Evolutionary conservation across 30 jellyfish, hydroid and myxozoan species (phyloP).

Genomic region (Turritopsis dohrnii): DNA sequence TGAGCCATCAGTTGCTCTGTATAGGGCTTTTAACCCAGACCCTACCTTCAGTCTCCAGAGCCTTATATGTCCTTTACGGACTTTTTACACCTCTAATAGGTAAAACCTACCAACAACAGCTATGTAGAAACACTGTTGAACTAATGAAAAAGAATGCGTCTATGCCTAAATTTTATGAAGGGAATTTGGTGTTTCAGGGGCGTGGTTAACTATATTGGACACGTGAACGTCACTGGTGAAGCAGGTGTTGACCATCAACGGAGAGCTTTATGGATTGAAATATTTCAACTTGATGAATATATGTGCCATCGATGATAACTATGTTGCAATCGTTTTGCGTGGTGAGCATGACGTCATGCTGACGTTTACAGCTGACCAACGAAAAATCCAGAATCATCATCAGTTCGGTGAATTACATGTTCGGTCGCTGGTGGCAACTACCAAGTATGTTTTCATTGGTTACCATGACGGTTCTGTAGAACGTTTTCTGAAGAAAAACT

Average conservation of each 20-base stretch:
- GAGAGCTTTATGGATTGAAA: constrained; percentile 15
- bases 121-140: too few species aligned
- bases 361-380: constrained; percentile 36
- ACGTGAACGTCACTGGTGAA: constrained; percentile 30
- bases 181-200: constrained; percentile 39
- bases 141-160: too few species aligned
- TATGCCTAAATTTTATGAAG: too few species aligned
- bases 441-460: constrained; percentile 53
- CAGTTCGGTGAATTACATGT: constrained; percentile 37
- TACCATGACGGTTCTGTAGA: constrained; percentile 49
- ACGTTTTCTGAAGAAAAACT: constrained; percentile 39
- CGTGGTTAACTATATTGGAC: constrained; percentile 46
- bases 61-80: too few species aligned
- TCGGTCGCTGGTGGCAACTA: constrained; percentile 40
- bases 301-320: constrained; percentile 26
- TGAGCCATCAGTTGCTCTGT: too few species aligned
- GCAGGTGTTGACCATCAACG: constrained; percentile 10
- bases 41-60: too few species aligned
- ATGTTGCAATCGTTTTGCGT: constrained; percentile 67
- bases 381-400: constrained; percentile 27
- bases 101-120: too few species aligned
- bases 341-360: constrained; percentile 57
- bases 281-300: neutral
- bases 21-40: too few species aligned
- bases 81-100: too few species aligned